Conservation (phyloP, 2,888 invertebrate genomes). For the Netelia inedita region DNA sequence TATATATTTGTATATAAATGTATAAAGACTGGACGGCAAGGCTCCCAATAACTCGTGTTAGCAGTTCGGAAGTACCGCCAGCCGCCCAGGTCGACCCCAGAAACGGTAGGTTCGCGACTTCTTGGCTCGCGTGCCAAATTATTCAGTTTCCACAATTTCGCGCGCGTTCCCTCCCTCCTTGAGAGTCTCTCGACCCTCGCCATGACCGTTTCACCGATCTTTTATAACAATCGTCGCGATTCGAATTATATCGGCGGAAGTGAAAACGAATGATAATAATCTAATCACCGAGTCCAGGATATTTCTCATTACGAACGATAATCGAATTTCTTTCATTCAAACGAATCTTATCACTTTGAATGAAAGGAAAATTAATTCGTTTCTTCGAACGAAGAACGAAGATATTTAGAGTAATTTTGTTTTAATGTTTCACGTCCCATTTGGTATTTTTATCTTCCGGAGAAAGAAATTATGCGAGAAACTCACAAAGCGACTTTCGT, state of each 20-base stretch:
- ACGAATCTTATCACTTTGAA: no score
- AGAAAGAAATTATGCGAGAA: no score
- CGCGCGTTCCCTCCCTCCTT: slow-evolving; percentile 19
- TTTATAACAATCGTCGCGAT: slow-evolving; percentile 51
- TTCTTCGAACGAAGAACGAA: no score
- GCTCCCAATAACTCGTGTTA: slow-evolving; percentile 42
- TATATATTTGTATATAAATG: background rate
- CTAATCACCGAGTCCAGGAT: background rate
- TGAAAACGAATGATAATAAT: slow-evolving; percentile 29
- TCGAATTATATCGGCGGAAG: slow-evolving; percentile 42
- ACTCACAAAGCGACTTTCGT: no score
- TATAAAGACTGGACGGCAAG: slow-evolving; percentile 4
- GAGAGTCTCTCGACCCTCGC: slow-evolving; percentile 29
- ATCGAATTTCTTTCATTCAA: background rate
- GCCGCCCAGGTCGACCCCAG: slow-evolving; percentile 43
- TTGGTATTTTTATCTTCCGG: no score
- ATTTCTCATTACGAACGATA: background rate
- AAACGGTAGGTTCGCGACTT: slow-evolving; percentile 59
- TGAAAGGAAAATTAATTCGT: no score
- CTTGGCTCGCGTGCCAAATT: slow-evolving; percentile 74
- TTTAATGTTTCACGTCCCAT: no score
- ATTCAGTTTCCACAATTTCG: slow-evolving; percentile 70
- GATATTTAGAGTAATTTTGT: no score
- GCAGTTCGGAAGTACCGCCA: slow-evolving; percentile 20
- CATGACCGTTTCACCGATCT: slow-evolving; percentile 12